A percentile compares a stretch with the other conserved stretches of the same genome.
Conservation (phyloP, 2,113 vertebrate genomes). For the Egretta garzetta region DNA sequence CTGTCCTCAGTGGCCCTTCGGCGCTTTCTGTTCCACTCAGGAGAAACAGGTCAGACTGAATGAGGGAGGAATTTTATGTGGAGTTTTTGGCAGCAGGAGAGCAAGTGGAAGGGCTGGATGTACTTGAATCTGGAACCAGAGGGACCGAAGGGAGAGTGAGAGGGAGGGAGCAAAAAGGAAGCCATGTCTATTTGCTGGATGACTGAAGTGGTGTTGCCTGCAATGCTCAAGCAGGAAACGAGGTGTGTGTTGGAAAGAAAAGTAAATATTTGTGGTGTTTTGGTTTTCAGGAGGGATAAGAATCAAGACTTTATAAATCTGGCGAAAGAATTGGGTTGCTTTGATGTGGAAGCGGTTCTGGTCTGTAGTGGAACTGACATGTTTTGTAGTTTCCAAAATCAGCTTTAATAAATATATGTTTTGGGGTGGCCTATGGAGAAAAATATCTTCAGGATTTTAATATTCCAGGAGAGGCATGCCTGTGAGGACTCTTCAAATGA, state of each 20-base stretch:
- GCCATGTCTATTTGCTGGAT: conserved; percentile 25
- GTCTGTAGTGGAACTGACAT: not conserved
- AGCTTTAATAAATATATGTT: conserved; percentile 33
- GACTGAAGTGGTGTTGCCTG: conserved; percentile 42
- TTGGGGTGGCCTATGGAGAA: not conserved
- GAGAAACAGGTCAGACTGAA: not conserved
- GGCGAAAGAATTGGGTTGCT: conserved; percentile 18
- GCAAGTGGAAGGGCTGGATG: conserved; percentile 19
- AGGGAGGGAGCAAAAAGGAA: conserved; percentile 48
- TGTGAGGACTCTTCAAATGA: not conserved
- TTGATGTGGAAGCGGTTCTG: conserved; percentile 66
- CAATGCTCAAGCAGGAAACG: conserved; percentile 50
- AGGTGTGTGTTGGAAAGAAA: conserved; percentile 58
- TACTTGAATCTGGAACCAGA: conserved; percentile 41
- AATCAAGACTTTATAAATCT: conserved; percentile 41
- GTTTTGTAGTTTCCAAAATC: conserved; percentile 44
- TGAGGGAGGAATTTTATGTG: not conserved
- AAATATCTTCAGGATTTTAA: conserved; percentile 6
- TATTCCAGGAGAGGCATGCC: not conserved
- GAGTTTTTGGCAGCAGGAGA: not conserved
- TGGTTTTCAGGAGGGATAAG: conserved; percentile 44
- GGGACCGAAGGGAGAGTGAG: not conserved
- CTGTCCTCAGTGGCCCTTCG: not conserved
- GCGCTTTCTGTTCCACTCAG: not conserved
- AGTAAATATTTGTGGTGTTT: conserved; percentile 62